phyloP scores from a whole-genome alignment of 2,113 vertebrate species.

The Cnemophilus loriae region DNA sequence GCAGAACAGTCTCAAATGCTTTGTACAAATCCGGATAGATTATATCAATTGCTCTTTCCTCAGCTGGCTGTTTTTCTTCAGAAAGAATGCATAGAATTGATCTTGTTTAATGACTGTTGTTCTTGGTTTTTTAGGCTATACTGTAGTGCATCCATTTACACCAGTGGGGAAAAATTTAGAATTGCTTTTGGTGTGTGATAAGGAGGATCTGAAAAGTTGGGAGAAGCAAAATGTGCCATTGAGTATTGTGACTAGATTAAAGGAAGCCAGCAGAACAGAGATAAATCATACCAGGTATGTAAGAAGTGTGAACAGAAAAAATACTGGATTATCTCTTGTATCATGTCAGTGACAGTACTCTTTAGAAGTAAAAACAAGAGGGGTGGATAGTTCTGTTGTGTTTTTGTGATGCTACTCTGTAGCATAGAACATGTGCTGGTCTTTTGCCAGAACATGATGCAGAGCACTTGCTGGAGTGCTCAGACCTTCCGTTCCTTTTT shows the following conservation, averaged over 20 bases:
- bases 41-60: neutral
- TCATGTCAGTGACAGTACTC: neutral
- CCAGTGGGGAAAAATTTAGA: slow-evolving; percentile 72
- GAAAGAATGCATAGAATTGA: neutral
- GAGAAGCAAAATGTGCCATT: slow-evolving; percentile 73
- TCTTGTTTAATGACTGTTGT: neutral
- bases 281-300: slow-evolving; percentile 82
- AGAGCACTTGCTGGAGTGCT: neutral
- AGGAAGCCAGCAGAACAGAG: slow-evolving; percentile 48
- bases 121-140: slow-evolving; percentile 73
- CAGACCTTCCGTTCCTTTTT: neutral
- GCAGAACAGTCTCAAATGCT: neutral
- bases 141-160: slow-evolving; percentile 82
- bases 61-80: neutral
- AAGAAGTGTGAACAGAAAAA: neutral
- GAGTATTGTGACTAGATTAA: slow-evolving; percentile 35
- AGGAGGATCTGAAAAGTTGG: slow-evolving; percentile 76
- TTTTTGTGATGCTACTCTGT: neutral
- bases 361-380: neutral
- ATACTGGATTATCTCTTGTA: neutral
- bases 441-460: neutral
- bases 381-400: neutral
- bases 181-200: slow-evolving; percentile 75
- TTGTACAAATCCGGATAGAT: neutral
- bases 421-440: neutral